Base-by-base conservation (phyloP, 2,113 vertebrate genomes). In the Urocynchramus pylzowi region DNA sequence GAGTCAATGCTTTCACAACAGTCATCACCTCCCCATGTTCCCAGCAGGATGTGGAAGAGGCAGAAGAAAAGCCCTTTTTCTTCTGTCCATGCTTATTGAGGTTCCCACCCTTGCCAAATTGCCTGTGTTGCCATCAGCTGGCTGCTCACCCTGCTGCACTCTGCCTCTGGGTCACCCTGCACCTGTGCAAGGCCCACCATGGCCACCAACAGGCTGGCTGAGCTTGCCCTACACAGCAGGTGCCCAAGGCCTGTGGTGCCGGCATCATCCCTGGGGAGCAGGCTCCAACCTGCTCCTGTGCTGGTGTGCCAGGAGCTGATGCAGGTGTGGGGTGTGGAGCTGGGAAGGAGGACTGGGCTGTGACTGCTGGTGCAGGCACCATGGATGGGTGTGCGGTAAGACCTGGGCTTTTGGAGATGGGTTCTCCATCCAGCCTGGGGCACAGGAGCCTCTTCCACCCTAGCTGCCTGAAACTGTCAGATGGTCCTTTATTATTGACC, bases 401-500 rank as follows among this genome's bases (percentile, higher is more conserved):
- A 74, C 9, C 69, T 4, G 8, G 14, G 24, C 50, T 87, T 84
- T 59, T 4, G 6, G 74, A 87, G 33, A 20, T 20, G 41, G 4
- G 4, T 16, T 87, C 74, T 92, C 56, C 11, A 5, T 61, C 33
- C 54, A 83, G 37, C 44, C 45, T 16, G 33, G 19, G 28, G 20
- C 41, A n/a, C 1, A 0, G 53, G 16, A 91, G 35, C 35, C 14
- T 83, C 44, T 78, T 84, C 52, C 67, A 77, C 68, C 12, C 42
- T 0, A 63, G 50, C 90, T 60, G 90, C 47, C 63, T 84, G 75
- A 50, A 96, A 87, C 87, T 86, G 82, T 93, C 96, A 95, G 90
- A 80, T 77, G 90, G 82, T 78, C 65, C 23, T 87, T 85, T 97
- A 89, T 96, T 89, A 96, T 93, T 96, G 95, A 96, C 93, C 90